Base-by-base conservation (phyloP, 2,113 vertebrate species). In the Oxygymnocypris stewartii region DNA sequence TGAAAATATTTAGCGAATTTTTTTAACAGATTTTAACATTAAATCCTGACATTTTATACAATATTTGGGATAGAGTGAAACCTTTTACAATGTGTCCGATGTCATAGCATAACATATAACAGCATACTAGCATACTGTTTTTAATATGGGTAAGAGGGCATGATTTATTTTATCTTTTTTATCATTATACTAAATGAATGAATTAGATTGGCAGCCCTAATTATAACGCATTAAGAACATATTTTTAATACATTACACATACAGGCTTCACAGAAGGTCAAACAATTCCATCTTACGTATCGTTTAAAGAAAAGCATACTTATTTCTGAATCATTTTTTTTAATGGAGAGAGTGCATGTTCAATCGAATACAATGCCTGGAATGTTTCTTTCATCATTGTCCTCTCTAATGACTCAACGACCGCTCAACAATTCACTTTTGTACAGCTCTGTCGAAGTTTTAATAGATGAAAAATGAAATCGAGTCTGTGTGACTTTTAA, bases 401-500 rank as follows among this genome's bases (percentile, higher is more conserved):
- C 44, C 82, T 84, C 82, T 84, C 67, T 84, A 84, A 84, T 84
- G 82, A 84, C 82, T 74, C 49, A 16, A 74, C 47, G 49, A 40
- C 47, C 4, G 23, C 82, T 84, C 82, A 57, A 84, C 82, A 84
- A 84, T 84, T n/a, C 82, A 84, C 82, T 84, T 84, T 74, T 83
- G 44, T 84, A 73, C 82, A 57, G 67, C 49, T 73, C 73, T 69
- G 59, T 57, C 54, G 73, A 86, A 84, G 81, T 84, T 88, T 82
- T 78, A 88, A 88, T 85, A 84, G 74, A 69, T 87, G 86, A 82
- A 89, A 82, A 85, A 85, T 74, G 69, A 86, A 87, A 86, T 75
- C 37, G 71, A 75, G 81, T 88, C 87, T 88, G 87, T 88, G 92
- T 91, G 89, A 91, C 90, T 93, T 93, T 92, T 93, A 94, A 94